Evolutionary conservation across 2,797 vertebrate species (phyloP).

Genomic region (Lutra lutra): DNA sequence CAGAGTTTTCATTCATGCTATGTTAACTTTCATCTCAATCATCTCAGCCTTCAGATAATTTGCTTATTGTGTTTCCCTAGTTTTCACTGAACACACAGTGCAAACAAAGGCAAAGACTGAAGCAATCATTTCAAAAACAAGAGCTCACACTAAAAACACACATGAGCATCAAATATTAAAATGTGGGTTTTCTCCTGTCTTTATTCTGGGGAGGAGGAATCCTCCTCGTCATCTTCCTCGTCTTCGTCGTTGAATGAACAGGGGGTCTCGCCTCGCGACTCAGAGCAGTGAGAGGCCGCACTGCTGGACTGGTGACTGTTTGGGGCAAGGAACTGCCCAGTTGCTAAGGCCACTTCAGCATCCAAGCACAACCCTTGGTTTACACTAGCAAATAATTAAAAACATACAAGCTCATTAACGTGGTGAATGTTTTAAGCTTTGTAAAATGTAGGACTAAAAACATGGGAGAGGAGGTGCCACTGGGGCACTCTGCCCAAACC

Average conservation of each 20-base stretch:
- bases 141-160: slow-evolving; percentile 80
- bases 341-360: slow-evolving; percentile 89
- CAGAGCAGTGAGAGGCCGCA: slow-evolving; percentile 87
- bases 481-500: not conserved
- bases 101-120: slow-evolving; percentile 82
- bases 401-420: slow-evolving; percentile 66
- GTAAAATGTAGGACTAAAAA: not conserved
- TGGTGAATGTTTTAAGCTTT: not conserved
- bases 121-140: slow-evolving; percentile 79
- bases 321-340: slow-evolving; percentile 83
- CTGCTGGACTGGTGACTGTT: slow-evolving; percentile 89
- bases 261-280: slow-evolving; percentile 90
- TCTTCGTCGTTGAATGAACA: slow-evolving; percentile 92
- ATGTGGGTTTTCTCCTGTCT: slow-evolving; percentile 74
- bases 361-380: slow-evolving; percentile 86
- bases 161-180: slow-evolving; percentile 77
- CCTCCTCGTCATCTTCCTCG: slow-evolving; percentile 90
- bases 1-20: slow-evolving; percentile 21
- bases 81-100: slow-evolving; percentile 77
- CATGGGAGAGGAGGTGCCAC: not conserved
- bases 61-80: slow-evolving; percentile 73
- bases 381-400: slow-evolving; percentile 82
- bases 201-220: slow-evolving; percentile 91
- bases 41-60: slow-evolving; percentile 54
- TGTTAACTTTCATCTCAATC: slow-evolving; percentile 8